Evolutionary conservation across 2,797 vertebrate species (phyloP).

Genomic region (Pyrocephalus nanus): DNA sequence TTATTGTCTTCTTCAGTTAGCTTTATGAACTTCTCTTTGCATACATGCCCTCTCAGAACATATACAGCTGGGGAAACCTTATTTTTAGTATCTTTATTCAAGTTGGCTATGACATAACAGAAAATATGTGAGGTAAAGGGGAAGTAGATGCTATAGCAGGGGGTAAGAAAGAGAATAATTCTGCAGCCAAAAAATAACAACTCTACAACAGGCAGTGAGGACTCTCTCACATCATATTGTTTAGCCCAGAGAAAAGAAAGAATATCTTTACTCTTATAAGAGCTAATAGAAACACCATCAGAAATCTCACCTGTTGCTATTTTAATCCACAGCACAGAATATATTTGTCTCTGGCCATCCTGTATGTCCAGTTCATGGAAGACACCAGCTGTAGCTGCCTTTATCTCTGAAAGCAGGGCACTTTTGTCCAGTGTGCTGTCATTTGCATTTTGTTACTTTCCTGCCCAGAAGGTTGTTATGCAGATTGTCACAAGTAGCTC

Average conservation of each 20-base stretch:
- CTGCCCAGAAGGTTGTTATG: not conserved
- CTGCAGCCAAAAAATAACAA: not conserved
- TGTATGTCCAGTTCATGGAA: not conserved
- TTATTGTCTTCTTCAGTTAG: not conserved
- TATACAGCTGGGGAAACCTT: not conserved
- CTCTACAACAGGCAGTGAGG: not conserved
- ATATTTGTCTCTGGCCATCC: not conserved
- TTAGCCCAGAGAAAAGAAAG: not conserved
- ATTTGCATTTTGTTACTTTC: not conserved
- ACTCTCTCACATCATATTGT: not conserved
- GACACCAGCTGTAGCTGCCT: not conserved
- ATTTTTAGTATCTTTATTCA: not conserved
- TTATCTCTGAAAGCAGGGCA: not conserved
- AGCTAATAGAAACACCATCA: not conserved
- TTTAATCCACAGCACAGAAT: not conserved
- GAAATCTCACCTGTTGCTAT: not conserved
- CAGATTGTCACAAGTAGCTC: not conserved
- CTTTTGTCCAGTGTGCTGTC: not conserved
- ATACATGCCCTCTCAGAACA: not conserved
- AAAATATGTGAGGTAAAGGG: not conserved
- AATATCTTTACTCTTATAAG: not conserved
- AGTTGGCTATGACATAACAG: not conserved
- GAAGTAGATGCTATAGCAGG: not conserved
- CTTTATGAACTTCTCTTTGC: constrained; percentile 27
- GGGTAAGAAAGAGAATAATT: not conserved